Conservation (phyloP, 2,113 vertebrate species). For the Eurypyga helias region DNA sequence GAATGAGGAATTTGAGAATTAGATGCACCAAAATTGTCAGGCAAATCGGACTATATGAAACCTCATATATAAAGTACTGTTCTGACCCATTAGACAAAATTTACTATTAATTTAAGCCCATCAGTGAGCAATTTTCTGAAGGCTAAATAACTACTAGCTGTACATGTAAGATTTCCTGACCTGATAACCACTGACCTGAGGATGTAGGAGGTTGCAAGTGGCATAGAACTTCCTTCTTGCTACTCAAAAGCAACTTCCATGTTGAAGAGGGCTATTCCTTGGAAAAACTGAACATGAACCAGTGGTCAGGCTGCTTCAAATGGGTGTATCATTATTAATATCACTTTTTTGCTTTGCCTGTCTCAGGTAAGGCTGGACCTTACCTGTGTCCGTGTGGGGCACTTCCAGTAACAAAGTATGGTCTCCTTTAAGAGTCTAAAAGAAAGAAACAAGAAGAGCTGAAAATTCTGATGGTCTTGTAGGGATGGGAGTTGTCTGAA, state of each 20-base stretch:
- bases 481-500: background rate
- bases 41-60: background rate
- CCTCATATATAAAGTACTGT: background rate
- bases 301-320: background rate
- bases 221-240: background rate
- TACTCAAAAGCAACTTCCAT: background rate
- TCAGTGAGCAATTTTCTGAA: background rate
- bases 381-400: background rate
- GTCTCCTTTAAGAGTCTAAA: background rate
- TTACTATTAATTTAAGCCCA: background rate
- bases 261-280: background rate
- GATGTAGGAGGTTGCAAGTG: background rate
- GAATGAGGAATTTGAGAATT: background rate
- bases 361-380: background rate
- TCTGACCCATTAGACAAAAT: background rate
- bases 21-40: background rate
- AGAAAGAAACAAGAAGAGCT: background rate
- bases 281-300: background rate
- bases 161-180: background rate
- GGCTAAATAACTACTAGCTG: background rate
- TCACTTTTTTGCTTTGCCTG: background rate
- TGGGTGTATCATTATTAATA: background rate
- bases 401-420: background rate
- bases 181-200: background rate
- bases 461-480: background rate